A percentile compares a stretch with the other conserved stretches of the same genome.
Conservation (phyloP, 2,797 vertebrate genomes). For the Xiphophorus birchmanni region DNA sequence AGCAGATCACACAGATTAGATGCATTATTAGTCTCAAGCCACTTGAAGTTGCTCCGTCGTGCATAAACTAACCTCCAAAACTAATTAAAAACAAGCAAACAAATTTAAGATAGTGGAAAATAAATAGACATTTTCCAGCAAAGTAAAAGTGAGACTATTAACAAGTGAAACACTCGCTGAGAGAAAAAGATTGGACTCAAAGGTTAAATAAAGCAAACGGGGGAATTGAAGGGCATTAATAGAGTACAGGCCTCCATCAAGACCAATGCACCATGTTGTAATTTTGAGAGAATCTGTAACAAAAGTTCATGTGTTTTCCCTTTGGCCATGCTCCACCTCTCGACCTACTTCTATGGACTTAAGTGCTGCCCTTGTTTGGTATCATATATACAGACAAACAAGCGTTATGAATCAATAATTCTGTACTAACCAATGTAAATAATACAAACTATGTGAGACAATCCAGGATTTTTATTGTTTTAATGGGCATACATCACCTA, state of each 20-base stretch:
- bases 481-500: not conserved
- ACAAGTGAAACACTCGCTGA: constrained; percentile 60
- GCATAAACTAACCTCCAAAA: constrained; percentile 64
- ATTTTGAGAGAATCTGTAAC: not conserved
- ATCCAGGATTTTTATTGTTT: not conserved
- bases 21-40: constrained; percentile 48
- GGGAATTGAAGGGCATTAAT: constrained; percentile 12
- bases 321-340: not conserved
- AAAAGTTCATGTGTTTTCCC: not conserved
- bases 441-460: not conserved
- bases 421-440: too few relatives aligned
- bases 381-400: not conserved
- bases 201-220: constrained; percentile 5
- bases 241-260: not conserved
- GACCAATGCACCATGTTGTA: not conserved
- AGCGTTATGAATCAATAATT: not conserved
- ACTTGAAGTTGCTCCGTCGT: constrained; percentile 62
- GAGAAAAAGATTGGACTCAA: constrained; percentile 27
- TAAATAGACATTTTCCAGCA: constrained; percentile 53
- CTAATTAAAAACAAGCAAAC: constrained; percentile 70
- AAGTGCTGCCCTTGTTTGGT: not conserved
- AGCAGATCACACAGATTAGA: constrained; percentile 48
- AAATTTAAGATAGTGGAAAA: constrained; percentile 67
- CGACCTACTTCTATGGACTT: not conserved
- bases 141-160: constrained; percentile 48